Conservation (phyloP, 2,888 invertebrate genomes). For the Formica aserva region DNA sequence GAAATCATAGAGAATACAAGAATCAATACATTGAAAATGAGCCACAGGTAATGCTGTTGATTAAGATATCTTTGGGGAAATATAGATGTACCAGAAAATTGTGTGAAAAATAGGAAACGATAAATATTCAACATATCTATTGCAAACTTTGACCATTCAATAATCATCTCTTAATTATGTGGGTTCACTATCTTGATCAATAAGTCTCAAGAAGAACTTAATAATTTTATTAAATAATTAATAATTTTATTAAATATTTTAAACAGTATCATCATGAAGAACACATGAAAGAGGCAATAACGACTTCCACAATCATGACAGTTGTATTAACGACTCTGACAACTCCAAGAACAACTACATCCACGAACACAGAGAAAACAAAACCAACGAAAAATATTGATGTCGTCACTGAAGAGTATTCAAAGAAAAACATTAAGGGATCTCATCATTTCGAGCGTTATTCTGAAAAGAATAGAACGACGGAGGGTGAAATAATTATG, state of each 20-base stretch:
- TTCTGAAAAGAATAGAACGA: background rate
- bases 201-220: background rate
- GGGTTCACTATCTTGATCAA: background rate
- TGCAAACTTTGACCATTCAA: background rate
- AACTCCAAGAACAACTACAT: background rate
- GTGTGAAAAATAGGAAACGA: background rate
- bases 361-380: background rate
- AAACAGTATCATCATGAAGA: slow-evolving; percentile 16
- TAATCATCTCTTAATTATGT: background rate
- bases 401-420: slow-evolving; percentile 2
- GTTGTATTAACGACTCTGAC: background rate
- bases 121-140: background rate
- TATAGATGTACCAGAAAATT: background rate
- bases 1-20: background rate
- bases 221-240: slow-evolving; percentile 2
- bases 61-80: background rate
- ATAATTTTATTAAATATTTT: slow-evolving; percentile 6
- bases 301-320: background rate
- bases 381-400: background rate
- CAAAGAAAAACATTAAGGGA: slow-evolving; percentile 8
- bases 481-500: background rate
- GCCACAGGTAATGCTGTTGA: slow-evolving; percentile 26
- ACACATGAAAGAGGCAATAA: background rate
- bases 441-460: slow-evolving; percentile 1
- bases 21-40: background rate